Conservation (phyloP, 2,113 vertebrate species). For the Cyprinodon tularosa region DNA sequence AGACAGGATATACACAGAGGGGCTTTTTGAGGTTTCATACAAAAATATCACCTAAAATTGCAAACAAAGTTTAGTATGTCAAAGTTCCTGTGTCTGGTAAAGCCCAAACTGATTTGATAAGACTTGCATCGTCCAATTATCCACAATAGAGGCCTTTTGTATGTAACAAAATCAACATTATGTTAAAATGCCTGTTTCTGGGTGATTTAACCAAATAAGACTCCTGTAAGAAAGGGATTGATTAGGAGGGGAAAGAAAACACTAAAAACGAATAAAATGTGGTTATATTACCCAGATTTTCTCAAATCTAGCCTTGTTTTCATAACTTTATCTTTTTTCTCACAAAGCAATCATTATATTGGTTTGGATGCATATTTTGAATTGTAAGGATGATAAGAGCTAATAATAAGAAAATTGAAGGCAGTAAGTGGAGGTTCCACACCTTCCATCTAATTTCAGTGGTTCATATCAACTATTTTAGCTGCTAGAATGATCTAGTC, state of each 20-base stretch:
- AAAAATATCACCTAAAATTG: neutral
- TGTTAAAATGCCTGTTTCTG: neutral
- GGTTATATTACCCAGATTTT: no score
- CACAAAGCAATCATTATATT: neutral
- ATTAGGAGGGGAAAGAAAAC: no score
- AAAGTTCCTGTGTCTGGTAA: neutral
- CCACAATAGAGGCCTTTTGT: neutral
- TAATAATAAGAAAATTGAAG: no score
- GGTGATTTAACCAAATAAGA: neutral
- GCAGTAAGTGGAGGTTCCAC: no score
- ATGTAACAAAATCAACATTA: neutral
- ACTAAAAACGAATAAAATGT: no score
- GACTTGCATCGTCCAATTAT: neutral
- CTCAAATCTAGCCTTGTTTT: neutral
- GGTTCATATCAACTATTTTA: no score
- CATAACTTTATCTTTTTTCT: neutral
- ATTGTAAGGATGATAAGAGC: no score
- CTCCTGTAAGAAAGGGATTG: neutral
- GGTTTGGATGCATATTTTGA: no score
- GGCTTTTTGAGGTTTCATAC: neutral
- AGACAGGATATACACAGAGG: neutral
- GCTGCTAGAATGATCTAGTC: no score
- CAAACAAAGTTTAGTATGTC: neutral
- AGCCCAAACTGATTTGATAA: neutral
- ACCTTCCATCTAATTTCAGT: no score